Conservation (phyloP, 1,140 invertebrate species). For the Caenorhabditis inopinata region DNA sequence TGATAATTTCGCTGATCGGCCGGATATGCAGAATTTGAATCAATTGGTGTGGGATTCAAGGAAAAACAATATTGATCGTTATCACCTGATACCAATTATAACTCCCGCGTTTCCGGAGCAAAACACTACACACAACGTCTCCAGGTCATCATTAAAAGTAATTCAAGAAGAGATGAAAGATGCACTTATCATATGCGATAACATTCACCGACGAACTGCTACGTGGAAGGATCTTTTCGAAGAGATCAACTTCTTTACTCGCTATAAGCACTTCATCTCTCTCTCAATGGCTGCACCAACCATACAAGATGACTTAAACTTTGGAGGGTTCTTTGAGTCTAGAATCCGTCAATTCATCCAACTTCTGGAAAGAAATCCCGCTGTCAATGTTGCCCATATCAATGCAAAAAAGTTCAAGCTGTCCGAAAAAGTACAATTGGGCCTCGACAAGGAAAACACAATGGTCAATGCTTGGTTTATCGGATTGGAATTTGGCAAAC, state of each 20-base stretch:
- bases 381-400: constrained; percentile 87
- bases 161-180: constrained; percentile 88
- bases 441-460: neutral
- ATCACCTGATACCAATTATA: constrained; percentile 97
- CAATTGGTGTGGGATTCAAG: constrained; percentile 79
- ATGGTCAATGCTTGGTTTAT: neutral
- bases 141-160: constrained; percentile 83
- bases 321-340: constrained; percentile 87
- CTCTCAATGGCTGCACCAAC: constrained; percentile 49
- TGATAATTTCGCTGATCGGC: constrained; percentile 76
- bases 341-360: constrained; percentile 89
- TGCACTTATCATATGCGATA: constrained; percentile 73
- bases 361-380: constrained; percentile 86
- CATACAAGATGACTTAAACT: constrained; percentile 61
- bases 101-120: constrained; percentile 99
- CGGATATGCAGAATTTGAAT: constrained; percentile 66
- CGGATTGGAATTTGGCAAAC: neutral
- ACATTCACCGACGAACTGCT: constrained; percentile 81
- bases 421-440: no score
- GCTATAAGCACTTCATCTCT: constrained; percentile 76
- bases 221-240: constrained; percentile 92
- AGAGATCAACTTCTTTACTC: constrained; percentile 86
- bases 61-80: constrained; percentile 51
- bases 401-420: constrained; percentile 81
- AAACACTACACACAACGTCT: constrained; percentile 99